Evolutionary conservation across 2,113 vertebrate species (phyloP), one percentile per base, ranked within the genome.

Genomic region (Burhinus oedicnemus): DNA sequence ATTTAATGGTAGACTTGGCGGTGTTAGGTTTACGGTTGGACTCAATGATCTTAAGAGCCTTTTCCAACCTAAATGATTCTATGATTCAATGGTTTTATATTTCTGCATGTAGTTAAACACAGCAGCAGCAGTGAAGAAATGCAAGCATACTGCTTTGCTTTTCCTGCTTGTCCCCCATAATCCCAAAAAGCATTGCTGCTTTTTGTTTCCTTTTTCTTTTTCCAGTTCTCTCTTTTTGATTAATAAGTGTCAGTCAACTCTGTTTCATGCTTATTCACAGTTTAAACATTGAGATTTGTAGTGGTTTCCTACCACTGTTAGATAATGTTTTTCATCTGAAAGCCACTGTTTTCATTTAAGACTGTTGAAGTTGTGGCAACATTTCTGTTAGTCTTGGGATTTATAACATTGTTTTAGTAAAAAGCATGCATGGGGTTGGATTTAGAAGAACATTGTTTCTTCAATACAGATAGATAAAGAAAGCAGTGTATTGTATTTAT

Each of bases 401-500:
- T 96, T 95, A 87, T 83, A 89, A 80, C n/a, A 4, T 94, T 95
- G 72, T 93, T 93, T 79, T 84, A 96, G 91, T 80, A 87, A 94
- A 97, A 95, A 92, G 61, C 64, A 44, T 90, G 64, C 54, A 52
- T 40, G 34, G 66, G 38, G n/a, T 44, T 94, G 83, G 85, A 95
- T 96, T 92, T 89, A 91, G 65, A 71, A 90, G 69, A 91, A 92
- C 88, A 90, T 77, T 93, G 93, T 93, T 94, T 95, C 94, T 97
- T 90, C 94, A 93, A 92, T 87, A 85, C 71, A 80, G 87, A 90
- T 89, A 96, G 81, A 92, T 93, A 96, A 97, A 97, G 96, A 91
- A 96, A 96, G 93, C 52, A 61, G 78, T 72, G 91, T 88, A 86
- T 92, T 97, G 85, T 94, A 80, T 97, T 97, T 98, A 97, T 94